A percentile compares a stretch with the other conserved stretches of the same genome.
Conservation (phyloP, 2,113 vertebrate species). For the Charina bottae region DNA sequence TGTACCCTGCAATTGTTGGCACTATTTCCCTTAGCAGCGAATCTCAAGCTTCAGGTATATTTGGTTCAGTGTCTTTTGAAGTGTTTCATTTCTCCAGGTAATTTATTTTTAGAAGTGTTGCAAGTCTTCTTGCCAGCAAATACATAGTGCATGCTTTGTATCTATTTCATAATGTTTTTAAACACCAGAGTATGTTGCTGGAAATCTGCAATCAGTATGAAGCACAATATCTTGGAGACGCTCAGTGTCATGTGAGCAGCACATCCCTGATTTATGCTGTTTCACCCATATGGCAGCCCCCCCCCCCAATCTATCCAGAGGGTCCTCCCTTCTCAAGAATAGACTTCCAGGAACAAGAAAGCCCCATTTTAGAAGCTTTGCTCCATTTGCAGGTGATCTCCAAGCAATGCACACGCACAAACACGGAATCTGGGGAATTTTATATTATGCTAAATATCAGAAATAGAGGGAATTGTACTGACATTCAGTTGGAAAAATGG, state of each 20-base stretch:
- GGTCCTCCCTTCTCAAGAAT: too few relatives aligned
- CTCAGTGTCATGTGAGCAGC: background rate
- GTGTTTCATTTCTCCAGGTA: background rate
- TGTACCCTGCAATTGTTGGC: constrained; percentile 97
- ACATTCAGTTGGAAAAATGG: background rate
- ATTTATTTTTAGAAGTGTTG: background rate
- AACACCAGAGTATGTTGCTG: too few relatives aligned
- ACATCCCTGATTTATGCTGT: background rate
- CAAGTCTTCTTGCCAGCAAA: background rate
- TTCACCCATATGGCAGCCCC: too few relatives aligned
- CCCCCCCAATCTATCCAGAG: background rate
- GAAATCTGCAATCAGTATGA: background rate
- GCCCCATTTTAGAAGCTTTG: background rate
- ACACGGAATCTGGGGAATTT: background rate
- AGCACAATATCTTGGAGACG: background rate
- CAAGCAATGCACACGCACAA: background rate
- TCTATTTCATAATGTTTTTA: background rate
- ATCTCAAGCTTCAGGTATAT: constrained; percentile 88
- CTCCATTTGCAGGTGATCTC: background rate
- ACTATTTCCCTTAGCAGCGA: constrained; percentile 95
- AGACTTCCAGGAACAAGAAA: background rate
- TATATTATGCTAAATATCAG: background rate
- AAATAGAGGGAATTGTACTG: background rate
- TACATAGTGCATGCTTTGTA: background rate
- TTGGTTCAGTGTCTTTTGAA: background rate